Evolutionary conservation across 1,140 invertebrate genomes (phyloP).

Genomic region (Vanessa atalanta): DNA sequence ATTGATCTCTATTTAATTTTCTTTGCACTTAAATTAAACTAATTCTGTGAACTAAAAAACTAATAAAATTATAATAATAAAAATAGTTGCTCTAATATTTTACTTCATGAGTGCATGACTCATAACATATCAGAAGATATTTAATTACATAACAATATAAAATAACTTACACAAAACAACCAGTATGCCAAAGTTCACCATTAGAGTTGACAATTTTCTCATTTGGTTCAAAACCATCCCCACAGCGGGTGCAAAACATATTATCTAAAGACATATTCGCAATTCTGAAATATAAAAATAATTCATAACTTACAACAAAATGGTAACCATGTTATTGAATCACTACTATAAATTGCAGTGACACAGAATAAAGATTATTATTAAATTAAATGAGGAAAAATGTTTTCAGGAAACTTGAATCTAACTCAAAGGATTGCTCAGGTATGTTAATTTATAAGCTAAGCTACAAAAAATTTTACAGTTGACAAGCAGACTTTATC

Average conservation of each 20-base stretch:
- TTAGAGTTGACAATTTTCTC: constrained; percentile 99
- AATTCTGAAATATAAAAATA: constrained; percentile 81
- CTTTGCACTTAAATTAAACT: no score
- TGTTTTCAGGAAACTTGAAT: no score
- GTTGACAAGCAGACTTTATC: not conserved
- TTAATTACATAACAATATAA: not conserved
- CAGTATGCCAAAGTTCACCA: constrained; percentile 98
- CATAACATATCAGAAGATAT: no score
- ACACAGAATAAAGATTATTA: not conserved
- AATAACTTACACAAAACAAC: constrained; percentile 98
- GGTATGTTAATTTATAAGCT: no score
- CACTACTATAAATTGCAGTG: not conserved
- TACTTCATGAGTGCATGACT: no score
- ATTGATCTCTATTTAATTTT: no score
- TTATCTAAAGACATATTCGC: constrained; percentile 91
- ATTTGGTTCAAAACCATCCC: constrained; percentile 95
- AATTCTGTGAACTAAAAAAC: no score
- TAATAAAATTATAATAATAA: no score
- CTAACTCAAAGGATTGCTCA: no score
- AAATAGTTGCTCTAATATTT: no score
- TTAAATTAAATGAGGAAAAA: constrained; percentile 1
- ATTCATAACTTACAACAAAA: constrained; percentile 1
- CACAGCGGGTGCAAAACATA: constrained; percentile 96
- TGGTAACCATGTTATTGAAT: not conserved
- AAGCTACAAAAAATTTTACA: no score